Conservation (phyloP, 2,113 vertebrate species). For the Dryoscopus gambensis region DNA sequence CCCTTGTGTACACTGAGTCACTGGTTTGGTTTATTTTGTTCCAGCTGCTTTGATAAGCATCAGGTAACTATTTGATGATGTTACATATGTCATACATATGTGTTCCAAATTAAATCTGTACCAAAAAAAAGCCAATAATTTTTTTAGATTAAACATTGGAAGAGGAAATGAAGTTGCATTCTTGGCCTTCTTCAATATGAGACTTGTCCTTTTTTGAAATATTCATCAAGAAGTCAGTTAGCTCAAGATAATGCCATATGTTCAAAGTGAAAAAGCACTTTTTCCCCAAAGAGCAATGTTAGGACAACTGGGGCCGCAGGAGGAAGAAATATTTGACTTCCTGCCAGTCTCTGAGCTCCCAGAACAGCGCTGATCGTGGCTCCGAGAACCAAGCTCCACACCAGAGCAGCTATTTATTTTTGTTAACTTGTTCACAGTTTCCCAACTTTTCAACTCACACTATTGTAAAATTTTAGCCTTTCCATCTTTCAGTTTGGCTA, state of each 20-base stretch:
- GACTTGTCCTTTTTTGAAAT: background rate
- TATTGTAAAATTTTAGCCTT: background rate
- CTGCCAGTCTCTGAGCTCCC: background rate
- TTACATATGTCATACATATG: background rate
- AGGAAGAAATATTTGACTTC: background rate
- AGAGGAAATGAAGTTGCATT: slow-evolving; percentile 44
- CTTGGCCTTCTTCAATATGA: background rate
- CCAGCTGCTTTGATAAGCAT: background rate
- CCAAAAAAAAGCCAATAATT: background rate
- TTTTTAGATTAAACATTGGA: background rate
- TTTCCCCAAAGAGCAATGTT: background rate
- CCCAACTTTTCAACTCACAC: background rate
- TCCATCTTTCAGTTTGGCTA: background rate
- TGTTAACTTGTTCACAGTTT: background rate
- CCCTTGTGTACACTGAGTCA: background rate
- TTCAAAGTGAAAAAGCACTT: background rate
- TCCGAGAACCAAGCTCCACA: background rate
- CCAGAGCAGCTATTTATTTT: background rate
- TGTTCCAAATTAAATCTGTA: background rate
- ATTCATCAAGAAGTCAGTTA: background rate
- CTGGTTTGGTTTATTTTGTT: background rate
- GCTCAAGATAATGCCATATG: background rate
- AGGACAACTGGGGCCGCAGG: background rate
- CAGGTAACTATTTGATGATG: background rate
- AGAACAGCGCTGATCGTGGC: background rate